Base-by-base conservation (phyloP, 2,113 vertebrate species). In the Cyprinodon variegatus region DNA sequence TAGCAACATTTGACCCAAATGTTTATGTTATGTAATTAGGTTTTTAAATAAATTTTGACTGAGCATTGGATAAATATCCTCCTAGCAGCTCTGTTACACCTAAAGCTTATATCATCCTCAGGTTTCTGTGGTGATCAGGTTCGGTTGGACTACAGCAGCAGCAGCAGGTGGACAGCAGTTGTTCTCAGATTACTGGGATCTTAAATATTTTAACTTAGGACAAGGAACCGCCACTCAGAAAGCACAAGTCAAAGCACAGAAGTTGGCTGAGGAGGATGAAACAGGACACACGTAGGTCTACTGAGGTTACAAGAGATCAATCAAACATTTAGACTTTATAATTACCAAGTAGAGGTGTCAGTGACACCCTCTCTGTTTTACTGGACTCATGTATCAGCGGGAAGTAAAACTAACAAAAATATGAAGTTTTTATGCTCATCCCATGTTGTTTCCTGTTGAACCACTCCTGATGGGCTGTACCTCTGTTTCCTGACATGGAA, bases 161-260 rank as follows among this genome's bases (percentile, higher is more conserved):
- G 57, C 68, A 72, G 79, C 90, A 92, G 88, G 77, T 86, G 84
- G 65, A 79, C 50, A 20, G 62, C 82, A 75, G 14, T 3, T 1
- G 36, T 1, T 76, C 82, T 94, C 88, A 73, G 41, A 22, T 94
- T 93, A 87, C 92, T 5, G 29, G 60, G 50, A 53, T 61, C 65
- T 22, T 94, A 64, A 95, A 95, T 94, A 91, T 93, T 94, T 94
- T 4, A 94, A 92, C 36, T 59, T 36, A 46, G n/a, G 66, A 77
- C 80, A 82, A n/a, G 10, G 1, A 45, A 36, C 64, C 62, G 78
- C 71, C 72, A 14, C 20, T 83, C 61, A 82, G 76, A 87, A 76
- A 85, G 83, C 88, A 89, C 68, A 78, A 88, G 88, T 90, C 83
- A 86, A 76, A 76, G 59, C 77, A 59, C 53, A 71, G 45, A 60